Evolutionary conservation across 2,888 invertebrate species (phyloP), one percentile per base, ranked within the genome.

Genomic region (Timema cristinae): DNA sequence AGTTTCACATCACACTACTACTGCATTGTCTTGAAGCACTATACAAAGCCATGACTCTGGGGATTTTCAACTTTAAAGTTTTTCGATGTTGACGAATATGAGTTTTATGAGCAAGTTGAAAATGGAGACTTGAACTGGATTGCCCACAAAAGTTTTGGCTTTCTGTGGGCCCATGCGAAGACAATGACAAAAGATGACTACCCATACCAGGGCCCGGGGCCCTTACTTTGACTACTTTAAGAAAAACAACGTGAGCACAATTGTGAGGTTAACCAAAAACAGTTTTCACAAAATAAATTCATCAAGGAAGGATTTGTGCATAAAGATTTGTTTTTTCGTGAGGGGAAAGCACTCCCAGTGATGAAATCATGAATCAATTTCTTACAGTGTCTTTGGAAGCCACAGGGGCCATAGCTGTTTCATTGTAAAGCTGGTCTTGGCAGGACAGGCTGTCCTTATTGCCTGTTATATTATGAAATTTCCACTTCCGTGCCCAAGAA

Each of bases 381-480:
- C 83, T 97, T 70, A 88, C 91, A 77, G 89, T 95, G 72, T 86
- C 89, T 69, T 95, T 96, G 83, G 88, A 86, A 75, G 85, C 90
- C 7, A 84, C 85, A 16, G 92, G 93, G 61, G 94, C 91, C 50
- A 86, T 97, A 48, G 96, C 94, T 15, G 91, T 97, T n/a, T 1
- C 96, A 97, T 81, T 97, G 96, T 84, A 97, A 95, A 89, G 95
- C 96, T 83, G 95, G 95, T 78, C 87, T 96, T 77, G 96, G 95
- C 72, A 86, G 96, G 80, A 96, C 96, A 71, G 95, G 95, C 10
- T 91, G 94, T 48, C 83, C n/a, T 96, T 76, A 95, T 96, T 77
- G 95, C 91, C 49, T 91, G 92, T 80, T 95, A 94, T 81, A 86
- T 96, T 76, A 93, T 96, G 83, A 95, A 95, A 79, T 79, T 92